These are phyloP conservation scores for Nerophis ophidion DNA, from an alignment of 2,113 vertebrate species.

Conservation along the genomic window DNA sequence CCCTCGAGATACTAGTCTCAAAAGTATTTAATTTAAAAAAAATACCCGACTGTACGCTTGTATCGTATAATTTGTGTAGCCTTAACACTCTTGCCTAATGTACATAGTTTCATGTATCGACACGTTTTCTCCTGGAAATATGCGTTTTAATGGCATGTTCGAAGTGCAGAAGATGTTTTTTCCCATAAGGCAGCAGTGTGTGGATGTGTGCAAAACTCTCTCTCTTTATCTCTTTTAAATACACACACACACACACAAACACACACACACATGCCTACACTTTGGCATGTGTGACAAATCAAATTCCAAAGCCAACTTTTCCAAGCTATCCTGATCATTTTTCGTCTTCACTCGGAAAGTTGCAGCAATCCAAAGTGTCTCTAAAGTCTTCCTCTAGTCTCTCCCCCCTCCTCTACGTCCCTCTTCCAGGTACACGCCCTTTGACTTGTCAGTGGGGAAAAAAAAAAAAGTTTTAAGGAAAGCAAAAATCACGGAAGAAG, in stretches of 20 bases:
- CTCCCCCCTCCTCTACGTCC: constrained; percentile 37
- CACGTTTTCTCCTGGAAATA: too few species aligned
- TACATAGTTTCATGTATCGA: too few species aligned
- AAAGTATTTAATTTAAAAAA: too few species aligned
- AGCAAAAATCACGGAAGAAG: constrained; percentile 74
- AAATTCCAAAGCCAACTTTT: constrained; percentile 41
- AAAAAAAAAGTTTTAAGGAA: constrained; percentile 59
- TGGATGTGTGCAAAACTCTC: too few species aligned
- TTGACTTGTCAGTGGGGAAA: constrained; percentile 68
- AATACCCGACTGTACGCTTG: too few species aligned
- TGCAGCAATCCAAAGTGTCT: not conserved
- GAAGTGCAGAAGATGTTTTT: not conserved
- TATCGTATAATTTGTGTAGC: too few species aligned
- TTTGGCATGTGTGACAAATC: not conserved
- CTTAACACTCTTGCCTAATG: too few species aligned
- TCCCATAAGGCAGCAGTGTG: too few species aligned
- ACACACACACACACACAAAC: not conserved
- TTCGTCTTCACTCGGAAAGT: not conserved
- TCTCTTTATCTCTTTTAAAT: too few species aligned
- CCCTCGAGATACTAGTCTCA: too few species aligned
- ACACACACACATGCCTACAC: not conserved
- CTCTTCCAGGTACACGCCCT: constrained; percentile 74
- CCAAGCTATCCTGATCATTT: constrained; percentile 17
- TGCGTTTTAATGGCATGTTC: not conserved
- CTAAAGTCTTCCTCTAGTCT: not conserved